Base-by-base conservation (phyloP, 2,888 invertebrate genomes). In the Slavum lentiscoides region DNA sequence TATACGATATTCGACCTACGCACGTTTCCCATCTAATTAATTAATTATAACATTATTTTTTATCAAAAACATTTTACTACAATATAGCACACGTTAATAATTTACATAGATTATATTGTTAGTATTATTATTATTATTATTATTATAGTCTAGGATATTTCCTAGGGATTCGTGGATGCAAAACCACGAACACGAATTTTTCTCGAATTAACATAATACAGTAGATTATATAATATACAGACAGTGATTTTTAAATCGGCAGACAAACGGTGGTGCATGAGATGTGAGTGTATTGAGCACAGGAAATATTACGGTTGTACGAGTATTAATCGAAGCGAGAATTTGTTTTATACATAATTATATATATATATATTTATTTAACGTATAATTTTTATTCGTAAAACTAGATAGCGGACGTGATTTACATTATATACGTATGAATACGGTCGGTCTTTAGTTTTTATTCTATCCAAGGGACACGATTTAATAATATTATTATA, bases 201-300 rank as follows among this genome's bases (percentile, higher is more conserved):
- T 67, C 19, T 30, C 30, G 8, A 0, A 19, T 55, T 19, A 19
- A 5, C 8, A 55, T 64, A 37, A 70, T 30, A 70, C 15, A 37
- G 21, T 37, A 7, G 19, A 23, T 30, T 43, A 30, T 13, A 73
- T 11, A 64, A 43, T 30, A 61, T 62, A 55, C 37, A 70, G 39
- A 64, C n/a, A 15, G 62, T 64, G 70, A 58, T 80, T 68, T 59
- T 30, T 30, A 68, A 75, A 67, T 43, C 23, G 75, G 67, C 80
- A 23, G 58, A 64, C 62, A 69, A 59, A 80, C 58, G 64, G 64
- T 39, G 39, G n/a, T 37, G 21, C 68, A 62, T 30, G 64, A 69
- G n/a, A n/a, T 43, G 80, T 64, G 80, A 72, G 80, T 72, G 80
- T 80, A 43, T 80, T 72, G 80, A 80, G 80, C 80, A 80, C 80